A percentile compares a stretch with the other conserved stretches of the same genome.
Evolutionary conservation across 2,888 invertebrate species (phyloP).

Genomic region (Philhelius pedissequus): DNA sequence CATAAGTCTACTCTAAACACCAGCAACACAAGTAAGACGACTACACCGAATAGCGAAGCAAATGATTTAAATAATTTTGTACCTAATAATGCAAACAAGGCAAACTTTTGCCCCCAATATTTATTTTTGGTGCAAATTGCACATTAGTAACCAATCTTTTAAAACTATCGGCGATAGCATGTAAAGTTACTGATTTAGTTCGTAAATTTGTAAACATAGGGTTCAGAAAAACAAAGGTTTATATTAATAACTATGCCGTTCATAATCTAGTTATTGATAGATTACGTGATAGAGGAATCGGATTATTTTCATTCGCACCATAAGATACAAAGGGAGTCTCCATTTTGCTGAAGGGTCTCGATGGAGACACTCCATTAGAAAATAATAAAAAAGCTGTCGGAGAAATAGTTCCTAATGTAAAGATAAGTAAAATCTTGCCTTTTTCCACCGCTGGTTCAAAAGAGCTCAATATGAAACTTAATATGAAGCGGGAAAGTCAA

Average conservation of each 20-base stretch:
- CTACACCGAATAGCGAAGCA: too few relatives aligned
- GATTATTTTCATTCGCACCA: not conserved
- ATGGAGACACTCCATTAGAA: not conserved
- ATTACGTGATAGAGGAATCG: not conserved
- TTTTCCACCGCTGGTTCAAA: not conserved
- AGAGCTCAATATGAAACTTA: slow-evolving; percentile 15
- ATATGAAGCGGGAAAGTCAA: slow-evolving; percentile 7
- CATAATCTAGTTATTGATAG: slow-evolving; percentile 4
- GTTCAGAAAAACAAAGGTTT: slow-evolving; percentile 5
- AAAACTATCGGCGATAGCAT: not conserved
- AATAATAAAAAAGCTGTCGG: not conserved
- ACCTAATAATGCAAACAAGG: not conserved
- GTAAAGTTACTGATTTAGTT: not conserved
- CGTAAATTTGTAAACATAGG: slow-evolving; percentile 1
- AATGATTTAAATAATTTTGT: not conserved
- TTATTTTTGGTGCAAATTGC: slow-evolving; percentile 2
- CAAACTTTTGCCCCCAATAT: not conserved
- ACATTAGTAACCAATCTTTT: not conserved
- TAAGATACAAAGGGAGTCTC: not conserved
- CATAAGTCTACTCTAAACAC: too few relatives aligned
- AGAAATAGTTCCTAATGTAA: not conserved
- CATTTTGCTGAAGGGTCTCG: slow-evolving; percentile 12
- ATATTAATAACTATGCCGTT: not conserved
- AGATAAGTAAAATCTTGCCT: not conserved
- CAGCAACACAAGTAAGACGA: too few relatives aligned